phyloP scores from a whole-genome alignment of 2,113 vertebrate genomes.

The Menura novaehollandiae region DNA sequence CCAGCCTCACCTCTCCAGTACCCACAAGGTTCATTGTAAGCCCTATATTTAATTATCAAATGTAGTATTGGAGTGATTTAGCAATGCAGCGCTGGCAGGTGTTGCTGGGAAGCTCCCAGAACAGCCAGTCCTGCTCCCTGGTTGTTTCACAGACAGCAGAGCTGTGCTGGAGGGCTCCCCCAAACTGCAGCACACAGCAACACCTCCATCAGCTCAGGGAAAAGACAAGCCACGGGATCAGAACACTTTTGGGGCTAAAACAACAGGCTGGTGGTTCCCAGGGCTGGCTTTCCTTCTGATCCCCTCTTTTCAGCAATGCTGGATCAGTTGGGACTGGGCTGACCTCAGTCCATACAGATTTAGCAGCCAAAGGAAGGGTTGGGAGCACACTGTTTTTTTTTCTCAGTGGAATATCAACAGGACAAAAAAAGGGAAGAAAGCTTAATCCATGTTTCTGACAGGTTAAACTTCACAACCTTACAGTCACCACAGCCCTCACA shows the following conservation, averaged over 20 bases:
- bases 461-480: not conserved
- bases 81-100: not conserved
- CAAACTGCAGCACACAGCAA: not conserved
- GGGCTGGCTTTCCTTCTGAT: not conserved
- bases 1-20: not conserved
- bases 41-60: accelerated
- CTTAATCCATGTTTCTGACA: not conserved
- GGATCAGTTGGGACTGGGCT: not conserved
- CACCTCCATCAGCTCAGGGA: not conserved
- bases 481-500: not conserved
- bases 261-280: not conserved
- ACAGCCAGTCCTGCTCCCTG: not conserved
- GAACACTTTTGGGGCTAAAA: not conserved
- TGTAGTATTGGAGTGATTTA: not conserved
- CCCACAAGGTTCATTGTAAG: not conserved
- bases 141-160: not conserved
- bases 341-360: not conserved
- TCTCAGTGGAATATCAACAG: not conserved
- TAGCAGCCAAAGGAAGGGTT: not conserved
- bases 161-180: not conserved
- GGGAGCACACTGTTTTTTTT: not conserved
- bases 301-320: not conserved
- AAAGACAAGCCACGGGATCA: not conserved
- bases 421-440: not conserved
- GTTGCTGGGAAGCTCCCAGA: not conserved